Percentiles rank a stretch among this genome's conserved stretches.
Evolutionary conservation across 2,888 invertebrate genomes (phyloP).

Genomic region (Phasia obesa): DNA sequence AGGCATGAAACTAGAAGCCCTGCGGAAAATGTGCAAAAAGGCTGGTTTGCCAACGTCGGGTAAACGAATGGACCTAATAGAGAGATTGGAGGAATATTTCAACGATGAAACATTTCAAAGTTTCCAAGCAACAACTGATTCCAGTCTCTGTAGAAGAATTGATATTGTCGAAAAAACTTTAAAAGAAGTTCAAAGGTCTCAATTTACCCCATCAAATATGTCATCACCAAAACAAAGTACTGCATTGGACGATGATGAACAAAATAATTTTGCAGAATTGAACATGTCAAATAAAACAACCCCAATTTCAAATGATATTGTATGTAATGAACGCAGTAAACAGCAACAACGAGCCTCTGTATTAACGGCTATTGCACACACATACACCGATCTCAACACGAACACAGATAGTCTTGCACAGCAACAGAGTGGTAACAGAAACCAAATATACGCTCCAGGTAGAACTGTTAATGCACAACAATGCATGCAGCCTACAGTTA

Average conservation of each 20-base stretch:
- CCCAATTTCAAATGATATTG: not conserved
- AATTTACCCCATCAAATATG: not conserved
- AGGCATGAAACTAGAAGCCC: not conserved
- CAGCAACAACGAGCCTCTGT: not conserved
- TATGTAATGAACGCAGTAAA: not conserved
- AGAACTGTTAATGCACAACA: not conserved
- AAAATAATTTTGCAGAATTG: not conserved
- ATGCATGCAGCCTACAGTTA: not conserved
- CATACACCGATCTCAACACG: not conserved
- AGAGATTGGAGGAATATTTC: not conserved
- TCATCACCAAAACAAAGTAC: not conserved
- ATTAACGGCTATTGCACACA: not conserved
- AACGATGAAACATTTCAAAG: conserved; percentile 4
- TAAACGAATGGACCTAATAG: not conserved
- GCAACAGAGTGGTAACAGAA: not conserved
- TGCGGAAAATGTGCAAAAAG: not conserved
- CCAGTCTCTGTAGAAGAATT: not conserved
- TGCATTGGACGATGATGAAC: not conserved
- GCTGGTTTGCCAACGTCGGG: not conserved
- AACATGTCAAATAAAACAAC: not conserved
- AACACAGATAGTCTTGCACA: not conserved
- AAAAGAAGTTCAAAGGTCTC: not conserved
- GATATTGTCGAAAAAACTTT: not conserved
- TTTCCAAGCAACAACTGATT: not conserved
- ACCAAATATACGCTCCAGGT: not conserved